These are phyloP conservation scores for Luffia ferchaultella DNA, from an alignment of 2,888 invertebrate genomes.

Conservation along the genomic window DNA sequence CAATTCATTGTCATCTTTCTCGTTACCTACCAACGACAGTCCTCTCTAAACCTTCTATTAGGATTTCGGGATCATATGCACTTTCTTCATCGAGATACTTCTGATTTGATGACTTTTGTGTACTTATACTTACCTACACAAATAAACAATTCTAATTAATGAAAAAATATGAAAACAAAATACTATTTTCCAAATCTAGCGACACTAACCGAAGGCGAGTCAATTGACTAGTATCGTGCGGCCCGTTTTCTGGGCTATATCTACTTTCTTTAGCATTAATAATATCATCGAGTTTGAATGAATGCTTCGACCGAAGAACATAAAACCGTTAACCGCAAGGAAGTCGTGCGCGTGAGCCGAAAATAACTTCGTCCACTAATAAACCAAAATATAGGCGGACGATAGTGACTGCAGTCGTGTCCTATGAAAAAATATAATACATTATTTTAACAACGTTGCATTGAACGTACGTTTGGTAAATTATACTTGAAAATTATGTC, in stretches of 20 bases:
- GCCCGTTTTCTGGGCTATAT: not conserved
- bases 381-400: not conserved
- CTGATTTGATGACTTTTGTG: too few species aligned
- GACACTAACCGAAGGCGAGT: too few species aligned
- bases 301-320: not conserved
- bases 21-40: too few species aligned
- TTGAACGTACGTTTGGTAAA: not conserved
- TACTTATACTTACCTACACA: not conserved
- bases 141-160: not conserved
- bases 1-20: too few species aligned
- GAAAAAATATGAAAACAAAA: not conserved
- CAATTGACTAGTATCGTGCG: not conserved
- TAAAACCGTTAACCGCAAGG: not conserved
- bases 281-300: not conserved
- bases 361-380: not conserved
- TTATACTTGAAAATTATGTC: constrained; percentile 43
- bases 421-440: not conserved
- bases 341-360: not conserved
- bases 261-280: not conserved
- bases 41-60: too few species aligned
- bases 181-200: not conserved
- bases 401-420: not conserved
- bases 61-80: too few species aligned
- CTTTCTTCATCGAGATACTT: too few species aligned
- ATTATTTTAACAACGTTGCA: not conserved